Conservation (phyloP, 2,113 vertebrate species). For the Poeciliopsis turrubarensis region DNA sequence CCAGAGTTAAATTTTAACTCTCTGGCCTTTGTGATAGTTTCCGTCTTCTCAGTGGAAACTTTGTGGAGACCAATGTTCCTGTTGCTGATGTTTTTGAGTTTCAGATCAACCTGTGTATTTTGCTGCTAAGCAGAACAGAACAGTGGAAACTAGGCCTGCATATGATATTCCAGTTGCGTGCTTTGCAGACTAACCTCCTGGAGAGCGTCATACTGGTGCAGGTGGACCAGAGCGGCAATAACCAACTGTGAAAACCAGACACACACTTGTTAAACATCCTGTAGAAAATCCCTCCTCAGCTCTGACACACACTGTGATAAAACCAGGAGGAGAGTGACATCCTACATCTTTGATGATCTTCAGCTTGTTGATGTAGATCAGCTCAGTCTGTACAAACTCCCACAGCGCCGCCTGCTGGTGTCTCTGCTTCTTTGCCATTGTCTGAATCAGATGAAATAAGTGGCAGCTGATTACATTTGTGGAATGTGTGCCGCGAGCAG, state of each 20-base stretch:
- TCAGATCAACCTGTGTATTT: constrained; percentile 19
- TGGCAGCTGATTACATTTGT: neutral
- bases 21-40: constrained; percentile 54
- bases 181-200: constrained; percentile 78
- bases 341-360: constrained; percentile 81
- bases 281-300: constrained; percentile 21
- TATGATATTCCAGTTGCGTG: constrained; percentile 15
- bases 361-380: constrained; percentile 83
- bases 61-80: constrained; percentile 48
- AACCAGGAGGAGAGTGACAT: neutral
- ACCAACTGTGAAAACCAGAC: constrained; percentile 75
- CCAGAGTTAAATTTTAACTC: constrained; percentile 15
- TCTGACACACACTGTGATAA: neutral
- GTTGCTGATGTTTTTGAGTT: constrained; percentile 8
- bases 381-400: constrained; percentile 86
- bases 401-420: constrained; percentile 89
- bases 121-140: constrained; percentile 40
- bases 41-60: constrained; percentile 60
- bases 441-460: constrained; percentile 58
- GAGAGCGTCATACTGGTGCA: constrained; percentile 80
- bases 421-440: constrained; percentile 79
- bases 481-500: neutral
- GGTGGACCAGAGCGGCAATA: constrained; percentile 76
- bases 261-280: constrained; percentile 10
- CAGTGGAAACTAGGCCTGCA: constrained; percentile 36